Evolutionary conservation across 2,113 vertebrate genomes (phyloP), one percentile per base, ranked within the genome.

Genomic region (Indicator indicator): DNA sequence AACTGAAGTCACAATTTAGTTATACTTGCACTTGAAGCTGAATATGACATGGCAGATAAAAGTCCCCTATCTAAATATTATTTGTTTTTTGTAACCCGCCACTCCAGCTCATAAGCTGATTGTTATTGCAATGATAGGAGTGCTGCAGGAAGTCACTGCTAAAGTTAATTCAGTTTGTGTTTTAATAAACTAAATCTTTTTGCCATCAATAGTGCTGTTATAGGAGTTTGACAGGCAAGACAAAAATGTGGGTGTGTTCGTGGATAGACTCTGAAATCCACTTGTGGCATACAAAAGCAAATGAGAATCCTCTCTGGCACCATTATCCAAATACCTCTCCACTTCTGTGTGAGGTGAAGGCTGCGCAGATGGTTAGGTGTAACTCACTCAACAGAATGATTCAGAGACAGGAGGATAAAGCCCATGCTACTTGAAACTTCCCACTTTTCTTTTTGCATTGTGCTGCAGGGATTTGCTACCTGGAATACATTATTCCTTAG

Each of bases 121-220:
- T 93, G 68, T 74, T 91, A 63, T 44, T 59, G 17, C 71, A 93
- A 85, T 85, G 64, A 27, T 40, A 60, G 65, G 68, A 81, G n/a
- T 73, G 88, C 33, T 2, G 0, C 36, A 94, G 79, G 54, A 94
- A 74, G 88, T 86, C 23, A 93, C 38, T 86, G 64, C 62, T 72
- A 80, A 93, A 89, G 56, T 94, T 96, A 17, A 88, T 83, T 91
- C 63, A 59, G 74, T 95, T 94, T 95, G 62, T 62, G 80, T 94
- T 89, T 91, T 88, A 88, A 83, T 86, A 36, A 70, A 63, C 32
- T 94, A 88, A 70, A 80, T 95, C 59, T 83, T 95, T 44, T 77
- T 94, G 86, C 74, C 48, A 83, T 86, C 91, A 89, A 93, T 52
- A 93, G 26, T 83, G 60, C 52, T 77, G 75, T 83, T 71, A 76